phyloP scores from a whole-genome alignment of 2,888 invertebrate genomes.

The Aporophyla lueneburgensis region DNA sequence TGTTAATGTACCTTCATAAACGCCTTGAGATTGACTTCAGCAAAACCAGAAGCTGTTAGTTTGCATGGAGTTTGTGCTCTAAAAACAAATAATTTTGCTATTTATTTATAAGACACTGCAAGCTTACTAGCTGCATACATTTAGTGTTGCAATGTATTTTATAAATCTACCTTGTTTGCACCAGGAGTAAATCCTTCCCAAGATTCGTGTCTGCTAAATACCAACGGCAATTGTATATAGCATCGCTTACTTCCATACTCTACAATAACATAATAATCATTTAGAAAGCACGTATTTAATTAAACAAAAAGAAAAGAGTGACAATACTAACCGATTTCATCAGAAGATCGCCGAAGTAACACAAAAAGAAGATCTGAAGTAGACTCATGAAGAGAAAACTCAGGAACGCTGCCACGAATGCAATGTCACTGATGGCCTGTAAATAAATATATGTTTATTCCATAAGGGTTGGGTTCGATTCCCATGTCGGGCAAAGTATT shows the following conservation, averaged over 20 bases:
- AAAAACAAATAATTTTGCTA: conserved; percentile 47
- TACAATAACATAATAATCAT: conserved; percentile 49
- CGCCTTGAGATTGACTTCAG: conserved; percentile 78
- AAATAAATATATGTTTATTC: conserved; percentile 44
- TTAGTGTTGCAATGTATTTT: background rate
- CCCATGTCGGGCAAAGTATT: no score
- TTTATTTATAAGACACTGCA: background rate
- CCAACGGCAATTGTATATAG: conserved; percentile 78
- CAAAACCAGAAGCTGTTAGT: conserved; percentile 78
- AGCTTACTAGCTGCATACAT: background rate
- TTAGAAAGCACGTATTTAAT: background rate
- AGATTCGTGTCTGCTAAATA: conserved; percentile 70
- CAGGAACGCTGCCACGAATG: conserved; percentile 71
- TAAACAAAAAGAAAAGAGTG: background rate
- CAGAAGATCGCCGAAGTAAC: conserved; percentile 81
- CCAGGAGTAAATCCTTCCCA: conserved; percentile 73
- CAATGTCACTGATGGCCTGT: conserved; percentile 75
- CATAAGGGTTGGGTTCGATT: no score
- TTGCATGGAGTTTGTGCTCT: conserved; percentile 79
- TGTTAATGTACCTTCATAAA: conserved; percentile 69
- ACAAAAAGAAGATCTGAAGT: conserved; percentile 80
- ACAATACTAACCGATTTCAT: conserved; percentile 75
- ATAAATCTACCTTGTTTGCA: conserved; percentile 73
- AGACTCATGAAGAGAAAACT: conserved; percentile 76
- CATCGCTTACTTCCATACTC: conserved; percentile 77